A percentile compares a stretch with the other conserved stretches of the same genome.
Evolutionary conservation across 2,888 invertebrate genomes (phyloP).

Genomic region (Plebejus argus): DNA sequence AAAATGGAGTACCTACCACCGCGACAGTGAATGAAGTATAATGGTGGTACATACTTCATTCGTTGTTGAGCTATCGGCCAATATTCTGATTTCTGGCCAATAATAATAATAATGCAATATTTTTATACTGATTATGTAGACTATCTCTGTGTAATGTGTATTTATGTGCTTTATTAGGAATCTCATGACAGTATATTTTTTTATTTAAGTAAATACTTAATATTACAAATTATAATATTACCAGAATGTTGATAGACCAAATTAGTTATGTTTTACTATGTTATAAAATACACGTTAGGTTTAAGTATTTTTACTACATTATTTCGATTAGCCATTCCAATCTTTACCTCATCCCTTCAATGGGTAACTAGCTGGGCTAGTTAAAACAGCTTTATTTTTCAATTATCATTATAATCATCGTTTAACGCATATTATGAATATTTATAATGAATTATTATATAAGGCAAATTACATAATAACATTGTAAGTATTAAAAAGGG

Average conservation of each 20-base stretch:
- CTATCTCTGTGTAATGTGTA: not conserved
- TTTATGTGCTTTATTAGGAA: not conserved
- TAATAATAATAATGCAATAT: too few relatives aligned
- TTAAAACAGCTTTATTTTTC: not conserved
- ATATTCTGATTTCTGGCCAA: not conserved
- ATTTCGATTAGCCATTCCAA: not conserved
- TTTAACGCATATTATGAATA: not conserved
- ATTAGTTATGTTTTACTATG: not conserved
- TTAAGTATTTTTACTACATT: not conserved
- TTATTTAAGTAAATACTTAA: too few relatives aligned
- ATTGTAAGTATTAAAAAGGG: not conserved
- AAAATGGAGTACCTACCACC: not conserved
- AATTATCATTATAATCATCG: not conserved
- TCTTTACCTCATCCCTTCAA: not conserved
- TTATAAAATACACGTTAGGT: not conserved
- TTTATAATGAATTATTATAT: not conserved
- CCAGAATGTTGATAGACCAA: too few relatives aligned
- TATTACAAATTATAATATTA: not conserved
- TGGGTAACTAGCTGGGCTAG: constrained; percentile 5
- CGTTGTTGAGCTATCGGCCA: not conserved
- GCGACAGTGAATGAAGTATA: too few relatives aligned
- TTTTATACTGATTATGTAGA: not conserved
- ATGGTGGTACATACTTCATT: not conserved
- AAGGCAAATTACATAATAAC: not conserved
- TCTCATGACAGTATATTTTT: not conserved